Base-by-base conservation (phyloP, 1,140 invertebrate genomes). In the Eubasilissa regina region DNA sequence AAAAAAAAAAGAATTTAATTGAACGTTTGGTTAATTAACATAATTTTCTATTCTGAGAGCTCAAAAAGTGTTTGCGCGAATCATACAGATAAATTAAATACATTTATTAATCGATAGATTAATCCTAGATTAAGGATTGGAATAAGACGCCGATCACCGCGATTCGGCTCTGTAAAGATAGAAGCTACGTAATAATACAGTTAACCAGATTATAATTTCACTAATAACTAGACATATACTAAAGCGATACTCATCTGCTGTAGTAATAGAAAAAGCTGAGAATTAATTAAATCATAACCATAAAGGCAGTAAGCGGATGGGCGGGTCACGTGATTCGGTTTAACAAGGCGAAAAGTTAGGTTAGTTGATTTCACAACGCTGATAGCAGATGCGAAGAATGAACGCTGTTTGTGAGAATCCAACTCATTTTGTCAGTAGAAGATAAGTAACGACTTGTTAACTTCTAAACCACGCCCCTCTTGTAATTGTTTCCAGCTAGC, bases 281-380 rank as follows among this genome's bases (percentile, higher is more conserved):
- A 70, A 53, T 70, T 70, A 70, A 70, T 70, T 70, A 70, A 70
- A 70, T 70, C 66, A 70, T 70, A 70, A 70, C 66, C 66, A 70
- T 70, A 70, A 70, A 70, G 47, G 51, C 66, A 70, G 66, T 70
- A 53, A 70, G 66, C 47, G 66, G 66, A 70, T 70, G 66, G 58
- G 66, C 47, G 66, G 66, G 11, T 70, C 48, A 53, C 47, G 25
- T 25, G 17, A 70, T 70, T 51, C 47, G 51, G 51, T 70, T 70
- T 70, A 70, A 48, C 66, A 48, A 48, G 66, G 47, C 47, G 66
- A 70, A 70, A 51, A 25, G 66, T 51, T 53, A 53, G 44, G 11
- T 48, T 51, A 48, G 66, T 21, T 35, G 66, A 70, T 70, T 70
- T 70, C 66, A 25, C 66, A 70, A 51, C 48, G 66, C 17, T 35